Conservation (phyloP, 1,140 invertebrate species). For the Idris sp. region DNA sequence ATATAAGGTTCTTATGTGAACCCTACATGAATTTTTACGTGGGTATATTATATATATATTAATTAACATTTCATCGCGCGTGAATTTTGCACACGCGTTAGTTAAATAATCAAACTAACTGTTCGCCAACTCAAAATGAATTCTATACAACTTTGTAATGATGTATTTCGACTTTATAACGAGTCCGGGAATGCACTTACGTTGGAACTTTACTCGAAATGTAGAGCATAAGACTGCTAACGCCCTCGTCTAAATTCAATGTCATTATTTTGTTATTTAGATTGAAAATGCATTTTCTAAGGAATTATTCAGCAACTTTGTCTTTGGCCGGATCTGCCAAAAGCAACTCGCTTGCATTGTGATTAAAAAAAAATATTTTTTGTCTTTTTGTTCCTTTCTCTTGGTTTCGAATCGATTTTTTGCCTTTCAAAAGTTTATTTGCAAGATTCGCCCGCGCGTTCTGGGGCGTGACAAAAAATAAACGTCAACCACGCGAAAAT, state of each 20-base stretch:
- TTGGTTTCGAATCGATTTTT: too few species aligned
- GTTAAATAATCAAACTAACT: constrained; percentile 53
- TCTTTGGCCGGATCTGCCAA: neutral
- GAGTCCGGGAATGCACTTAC: constrained; percentile 47
- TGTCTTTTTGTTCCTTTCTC: too few species aligned
- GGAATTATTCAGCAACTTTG: constrained; percentile 33
- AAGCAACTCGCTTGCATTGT: too few species aligned
- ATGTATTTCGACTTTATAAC: constrained; percentile 57
- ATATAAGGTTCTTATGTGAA: too few species aligned
- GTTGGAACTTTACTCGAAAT: constrained; percentile 32
- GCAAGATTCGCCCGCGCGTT: too few species aligned
- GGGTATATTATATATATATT: too few species aligned
- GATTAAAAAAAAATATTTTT: too few species aligned
- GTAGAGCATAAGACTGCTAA: constrained; percentile 37
- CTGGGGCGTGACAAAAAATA: too few species aligned
- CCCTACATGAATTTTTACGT: too few species aligned
- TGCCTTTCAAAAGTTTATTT: too few species aligned
- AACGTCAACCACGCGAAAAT: too few species aligned
- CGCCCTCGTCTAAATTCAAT: constrained; percentile 49
- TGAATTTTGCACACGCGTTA: constrained; percentile 19
- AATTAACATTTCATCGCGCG: constrained; percentile 23
- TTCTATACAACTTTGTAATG: constrained; percentile 55
- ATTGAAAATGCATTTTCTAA: constrained; percentile 36
- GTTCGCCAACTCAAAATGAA: constrained; percentile 48
- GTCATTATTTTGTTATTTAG: constrained; percentile 52